A percentile compares a stretch with the other conserved stretches of the same genome.
phyloP scores from a whole-genome alignment of 1,140 invertebrate species.

The Drosophila arizonae region DNA sequence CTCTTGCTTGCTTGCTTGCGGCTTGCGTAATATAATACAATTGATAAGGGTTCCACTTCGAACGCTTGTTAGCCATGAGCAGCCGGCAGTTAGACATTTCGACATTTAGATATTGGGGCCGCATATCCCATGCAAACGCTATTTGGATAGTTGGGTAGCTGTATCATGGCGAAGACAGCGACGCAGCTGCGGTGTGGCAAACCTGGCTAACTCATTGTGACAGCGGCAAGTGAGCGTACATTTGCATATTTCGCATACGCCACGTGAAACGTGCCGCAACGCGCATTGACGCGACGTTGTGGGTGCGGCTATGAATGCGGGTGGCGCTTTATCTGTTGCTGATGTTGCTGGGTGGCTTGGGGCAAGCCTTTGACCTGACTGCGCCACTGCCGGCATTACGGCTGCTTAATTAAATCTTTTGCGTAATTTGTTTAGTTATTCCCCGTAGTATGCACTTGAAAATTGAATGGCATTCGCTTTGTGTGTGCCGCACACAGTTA shows the following conservation, averaged over 20 bases:
- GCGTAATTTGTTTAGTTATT: conserved; percentile 76
- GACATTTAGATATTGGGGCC: conserved; percentile 16
- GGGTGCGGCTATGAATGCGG: neutral
- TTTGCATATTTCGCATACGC: conserved; percentile 78
- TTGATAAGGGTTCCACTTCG: conserved; percentile 39
- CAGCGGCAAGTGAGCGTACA: conserved; percentile 32
- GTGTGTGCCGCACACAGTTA: conserved; percentile 8
- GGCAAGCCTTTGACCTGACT: conserved; percentile 8
- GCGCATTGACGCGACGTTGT: conserved; percentile 10
- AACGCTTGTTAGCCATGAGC: conserved; percentile 18
- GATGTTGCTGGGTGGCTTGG: conserved; percentile 7
- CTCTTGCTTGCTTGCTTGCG: neutral
- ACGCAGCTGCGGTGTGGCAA: neutral
- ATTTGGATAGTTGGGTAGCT: conserved; percentile 4
- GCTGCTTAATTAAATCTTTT: conserved; percentile 78
- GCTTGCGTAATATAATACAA: conserved; percentile 31
- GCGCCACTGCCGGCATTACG: conserved; percentile 51
- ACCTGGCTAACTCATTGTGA: conserved; percentile 7
- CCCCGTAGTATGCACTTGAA: conserved; percentile 65
- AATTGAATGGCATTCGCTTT: conserved; percentile 59
- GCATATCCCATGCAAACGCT: neutral
- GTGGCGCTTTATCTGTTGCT: neutral
- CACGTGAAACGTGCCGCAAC: conserved; percentile 59
- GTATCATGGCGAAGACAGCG: conserved; percentile 6
- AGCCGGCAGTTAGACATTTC: conserved; percentile 21